phyloP scores from a whole-genome alignment of 1,140 invertebrate species.

The Heliconius melpomene region DNA sequence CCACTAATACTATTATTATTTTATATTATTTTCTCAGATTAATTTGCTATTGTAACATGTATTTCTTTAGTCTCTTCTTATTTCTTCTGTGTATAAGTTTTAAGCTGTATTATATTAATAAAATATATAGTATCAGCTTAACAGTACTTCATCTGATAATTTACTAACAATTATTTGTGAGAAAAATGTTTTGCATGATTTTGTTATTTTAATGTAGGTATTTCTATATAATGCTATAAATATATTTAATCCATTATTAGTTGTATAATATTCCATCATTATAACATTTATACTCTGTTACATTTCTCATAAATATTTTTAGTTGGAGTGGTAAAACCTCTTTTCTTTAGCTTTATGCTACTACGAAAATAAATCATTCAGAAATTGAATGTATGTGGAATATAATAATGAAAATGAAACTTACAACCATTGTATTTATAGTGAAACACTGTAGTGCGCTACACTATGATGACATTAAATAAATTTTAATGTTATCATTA shows the following conservation, averaged over 20 bases:
- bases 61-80: constrained; percentile 10
- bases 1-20: constrained; percentile 27
- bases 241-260: not conserved
- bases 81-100: not conserved
- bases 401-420: too few relatives aligned
- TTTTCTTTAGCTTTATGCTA: too few relatives aligned
- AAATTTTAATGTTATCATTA: not conserved
- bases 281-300: not conserved
- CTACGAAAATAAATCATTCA: too few relatives aligned
- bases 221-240: constrained; percentile 4
- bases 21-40: constrained; percentile 15
- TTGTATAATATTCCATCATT: not conserved
- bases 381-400: too few relatives aligned
- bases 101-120: not conserved
- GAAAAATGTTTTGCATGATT: constrained; percentile 12
- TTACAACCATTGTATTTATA: too few relatives aligned
- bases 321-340: not conserved
- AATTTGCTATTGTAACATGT: constrained; percentile 25
- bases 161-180: constrained; percentile 20
- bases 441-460: too few relatives aligned
- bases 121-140: not conserved
- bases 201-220: not conserved
- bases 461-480: not conserved
- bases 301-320: not conserved
- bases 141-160: constrained; percentile 7